phyloP scores from a whole-genome alignment of 1,140 invertebrate genomes.

The Plectrocnemia conspersa region DNA sequence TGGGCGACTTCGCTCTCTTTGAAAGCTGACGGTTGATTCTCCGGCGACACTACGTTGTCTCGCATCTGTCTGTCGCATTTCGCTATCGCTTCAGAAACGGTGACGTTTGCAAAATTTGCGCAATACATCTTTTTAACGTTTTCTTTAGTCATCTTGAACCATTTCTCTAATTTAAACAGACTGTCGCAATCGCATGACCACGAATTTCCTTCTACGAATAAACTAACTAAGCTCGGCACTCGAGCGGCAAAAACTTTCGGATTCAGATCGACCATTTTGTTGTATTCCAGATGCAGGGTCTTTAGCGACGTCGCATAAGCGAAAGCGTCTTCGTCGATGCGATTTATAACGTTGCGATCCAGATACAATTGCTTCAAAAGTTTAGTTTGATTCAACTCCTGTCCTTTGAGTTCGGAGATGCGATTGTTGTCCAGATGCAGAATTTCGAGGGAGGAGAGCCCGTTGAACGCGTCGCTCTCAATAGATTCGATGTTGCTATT shows the following conservation, averaged over 20 bases:
- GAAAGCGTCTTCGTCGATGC: constrained; percentile 73
- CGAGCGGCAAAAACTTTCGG: constrained; percentile 56
- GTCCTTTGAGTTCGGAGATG: constrained; percentile 66
- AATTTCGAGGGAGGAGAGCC: constrained; percentile 66
- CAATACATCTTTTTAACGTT: constrained; percentile 63
- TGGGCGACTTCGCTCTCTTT: constrained; percentile 58
- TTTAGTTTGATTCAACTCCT: constrained; percentile 70
- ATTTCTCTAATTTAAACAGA: constrained; percentile 56
- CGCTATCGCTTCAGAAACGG: constrained; percentile 60
- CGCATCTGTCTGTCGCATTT: constrained; percentile 65
- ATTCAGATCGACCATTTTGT: constrained; percentile 68
- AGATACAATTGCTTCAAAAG: constrained; percentile 76
- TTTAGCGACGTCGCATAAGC: constrained; percentile 65
- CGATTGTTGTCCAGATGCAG: constrained; percentile 78
- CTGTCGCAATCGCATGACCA: constrained; percentile 68
- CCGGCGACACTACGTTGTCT: constrained; percentile 68
- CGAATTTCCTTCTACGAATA: constrained; percentile 61
- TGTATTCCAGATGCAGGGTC: constrained; percentile 71
- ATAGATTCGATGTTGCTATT: constrained; percentile 72
- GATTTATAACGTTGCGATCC: constrained; percentile 70
- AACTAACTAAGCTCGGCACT: constrained; percentile 63
- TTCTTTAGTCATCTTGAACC: constrained; percentile 64
- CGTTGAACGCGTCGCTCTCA: constrained; percentile 79
- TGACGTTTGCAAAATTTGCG: constrained; percentile 56
- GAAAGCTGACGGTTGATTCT: constrained; percentile 50